Evolutionary conservation across 1,140 invertebrate genomes (phyloP), one percentile per base, ranked within the genome.

Genomic region (Frieseomelitta varia): DNA sequence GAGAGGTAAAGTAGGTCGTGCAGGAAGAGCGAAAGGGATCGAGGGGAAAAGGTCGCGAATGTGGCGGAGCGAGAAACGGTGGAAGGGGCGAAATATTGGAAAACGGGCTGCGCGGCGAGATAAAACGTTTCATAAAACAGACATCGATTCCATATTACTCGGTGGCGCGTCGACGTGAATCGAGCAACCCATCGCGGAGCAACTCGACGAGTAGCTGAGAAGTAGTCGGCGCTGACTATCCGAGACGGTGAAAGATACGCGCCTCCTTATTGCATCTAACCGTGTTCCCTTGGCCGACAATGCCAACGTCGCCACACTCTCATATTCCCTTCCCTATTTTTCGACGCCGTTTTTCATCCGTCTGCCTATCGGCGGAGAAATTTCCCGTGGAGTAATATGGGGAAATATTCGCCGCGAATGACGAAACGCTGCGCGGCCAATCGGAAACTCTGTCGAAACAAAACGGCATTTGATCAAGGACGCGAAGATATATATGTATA

Each of bases 41-140:
- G 76, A 73, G 65, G 30, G 56, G 67, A 30, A 79, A 55, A 82
- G 86, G 73, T 84, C 65, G 78, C 65, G 79, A 85, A 79, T 75
- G 78, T 81, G 85, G 67, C 75, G 72, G 77, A 65, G 86, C 78
- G 84, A 86, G 88, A 91, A 88, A 8, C 39, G 82, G 87, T 81
- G 87, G 71, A 87, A 27, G n/a, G 61, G n/a, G 73, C 86, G 85
- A 92, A 91, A 92, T 92, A 93, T 91, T 89, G 91, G 90, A 87
- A 87, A 90, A 81, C 87, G 85, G 85, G 85, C 84, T 88, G 87
- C 81, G 81, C 90, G 61, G 80, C 79, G 86, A 91, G 91, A 93
- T 93, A 91, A 92, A 93, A 91, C 87, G 91, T 92, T 93, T 92
- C 91, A 92, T 93, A 93, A 92, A 93, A 91, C 92, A 88, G 87